Base-by-base conservation (phyloP, 2,888 invertebrate genomes). In the Bombylius major region DNA sequence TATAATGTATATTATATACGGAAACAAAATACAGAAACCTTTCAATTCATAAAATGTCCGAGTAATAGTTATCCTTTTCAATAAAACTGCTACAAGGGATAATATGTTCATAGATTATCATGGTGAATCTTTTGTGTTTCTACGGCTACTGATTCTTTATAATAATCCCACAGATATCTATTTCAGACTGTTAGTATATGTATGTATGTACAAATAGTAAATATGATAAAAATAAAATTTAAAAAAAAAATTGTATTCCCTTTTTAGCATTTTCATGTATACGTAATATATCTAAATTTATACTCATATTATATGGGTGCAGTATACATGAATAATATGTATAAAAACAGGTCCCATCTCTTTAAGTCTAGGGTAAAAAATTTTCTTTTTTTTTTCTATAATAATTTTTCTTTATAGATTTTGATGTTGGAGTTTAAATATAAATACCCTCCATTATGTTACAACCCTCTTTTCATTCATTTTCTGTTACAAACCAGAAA, bases 101-200 rank as follows among this genome's bases (percentile, higher is more conserved):
- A 36, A 36, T 36, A 42, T 42, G 11, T 42, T 11, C 11, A 42
- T 42, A 42, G 39, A 42, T 42, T 42, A 23, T 23, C 23, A 23
- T 23, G 7, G 39, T 42, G 39, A 42, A 42, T 42, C 39, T 42
- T 42, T 42, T 11, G 11, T 11, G 4, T 42, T 11, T 42, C 39
- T 42, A 42, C 39, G 11, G 11, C 11, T 42, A 42, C 12, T 42
- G 5, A 11, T 42, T 42, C 11, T 42, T 42, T 11, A 11, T 42
- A 8, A 51, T 59, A 60, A 60, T 60, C 60, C 57, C 60, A 60
- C 60, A 58, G 57, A 60, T 60, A 60, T 60, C 58, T 56, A 54
- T 60, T 60, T 60, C 58, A 59, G 47, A 45, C 46, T 50, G 50
- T 32, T 5, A 14, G 5, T 5, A 32, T 47, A 14, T 14, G 14